Conservation (phyloP, 2,113 vertebrate species). For the Otolemur garnettii region DNA sequence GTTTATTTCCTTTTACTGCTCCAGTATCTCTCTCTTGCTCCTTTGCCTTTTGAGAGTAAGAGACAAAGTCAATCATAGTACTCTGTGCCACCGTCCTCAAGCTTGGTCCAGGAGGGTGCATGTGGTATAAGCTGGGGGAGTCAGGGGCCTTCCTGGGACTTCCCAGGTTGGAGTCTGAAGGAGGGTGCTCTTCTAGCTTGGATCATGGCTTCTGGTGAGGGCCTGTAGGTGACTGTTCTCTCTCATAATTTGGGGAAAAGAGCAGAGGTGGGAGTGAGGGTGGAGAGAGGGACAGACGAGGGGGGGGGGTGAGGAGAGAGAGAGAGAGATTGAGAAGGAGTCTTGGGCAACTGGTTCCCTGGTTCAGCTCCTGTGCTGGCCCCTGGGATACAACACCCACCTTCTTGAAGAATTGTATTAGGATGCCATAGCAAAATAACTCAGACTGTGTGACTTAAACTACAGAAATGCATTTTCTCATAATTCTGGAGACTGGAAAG, state of each 20-base stretch:
- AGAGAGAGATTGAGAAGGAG: neutral
- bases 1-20: neutral
- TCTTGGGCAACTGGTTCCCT: neutral
- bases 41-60: neutral
- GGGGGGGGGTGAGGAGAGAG: accelerated
- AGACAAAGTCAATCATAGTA: neutral
- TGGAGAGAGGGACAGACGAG: neutral
- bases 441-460: neutral
- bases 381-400: neutral
- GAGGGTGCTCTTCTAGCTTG: neutral
- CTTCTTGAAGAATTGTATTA: neutral
- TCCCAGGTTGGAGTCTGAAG: neutral
- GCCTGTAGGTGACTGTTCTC: neutral
- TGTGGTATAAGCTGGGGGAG: neutral
- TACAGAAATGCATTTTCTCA: neutral
- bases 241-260: neutral
- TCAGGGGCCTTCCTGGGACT: neutral
- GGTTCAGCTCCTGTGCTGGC: neutral
- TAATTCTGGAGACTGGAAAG: neutral
- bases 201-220: neutral
- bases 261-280: neutral
- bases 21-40: neutral
- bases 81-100: neutral
- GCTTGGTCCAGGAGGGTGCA: neutral
- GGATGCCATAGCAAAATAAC: neutral